Evolutionary conservation across 2,113 vertebrate genomes (phyloP), one percentile per base, ranked within the genome.

Genomic region (Camelus bactrianus): DNA sequence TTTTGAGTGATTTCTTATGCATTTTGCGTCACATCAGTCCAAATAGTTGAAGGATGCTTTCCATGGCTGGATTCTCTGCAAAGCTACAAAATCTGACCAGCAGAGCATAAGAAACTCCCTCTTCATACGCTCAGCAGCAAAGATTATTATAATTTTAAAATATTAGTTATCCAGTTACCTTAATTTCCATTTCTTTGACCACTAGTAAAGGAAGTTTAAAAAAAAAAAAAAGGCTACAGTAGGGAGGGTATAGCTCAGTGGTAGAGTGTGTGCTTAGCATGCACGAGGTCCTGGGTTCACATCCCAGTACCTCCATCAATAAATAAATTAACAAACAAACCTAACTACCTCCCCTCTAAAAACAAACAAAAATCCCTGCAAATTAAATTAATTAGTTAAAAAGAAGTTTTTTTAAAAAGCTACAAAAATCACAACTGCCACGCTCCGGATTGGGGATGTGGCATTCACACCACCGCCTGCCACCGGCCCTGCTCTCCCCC

Each of bases 381-480:
- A 42, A 42, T 42, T 42, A 42, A 4, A 42, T 42, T 42, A 42
- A 42, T 42, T 42, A 42, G 38, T 42, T 42, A 42, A 42, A 42
- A 42, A 42, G 38, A 42, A 42, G 38, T 5, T 42, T 42, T 42
- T 42, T 42, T 42, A 42, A 42, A 46, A 14, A 52, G 30, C 38
- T 35, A 24, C 42, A 32, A 60, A 81, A 60, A 75, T 42, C 8
- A 16, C 26, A 28, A 15, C 0, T 14, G 38, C 5, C 5, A 1
- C 0, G 12, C 42, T 20, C 3, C 42, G 1, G 0, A 42, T 5
- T 3, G 11, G n/a, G 22, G 42, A 32, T 9, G 2, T 0, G 12
- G 11, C 4, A 0, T 1, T n/a, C 42, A 81, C 17, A 30, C 15
- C 0, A 13, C 12, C 8, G n/a, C 46, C 73, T 72, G 14, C 60